Base-by-base conservation (phyloP, 30 jellyfish, hydroid and myxozoan species). In the Nemopilema nomurai region DNA sequence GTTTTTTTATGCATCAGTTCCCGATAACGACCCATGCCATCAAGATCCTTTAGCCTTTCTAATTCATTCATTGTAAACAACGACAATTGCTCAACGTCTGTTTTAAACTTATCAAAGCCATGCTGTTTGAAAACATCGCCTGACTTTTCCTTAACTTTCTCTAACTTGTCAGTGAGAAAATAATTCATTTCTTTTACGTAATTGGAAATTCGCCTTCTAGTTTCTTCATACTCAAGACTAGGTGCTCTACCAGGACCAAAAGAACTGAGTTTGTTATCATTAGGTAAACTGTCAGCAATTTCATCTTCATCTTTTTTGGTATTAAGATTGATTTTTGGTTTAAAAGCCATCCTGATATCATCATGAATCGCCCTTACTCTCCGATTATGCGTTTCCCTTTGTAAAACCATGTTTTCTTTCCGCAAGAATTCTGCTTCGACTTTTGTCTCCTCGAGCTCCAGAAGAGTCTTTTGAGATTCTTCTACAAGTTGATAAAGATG, bases 151-250 rank as follows among this genome's bases (percentile, higher is more conserved):
- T 62, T 77, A 85, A 93, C 18, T 41, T 72, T 30, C 27, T 82
- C 71, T 26, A 83, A 67, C 52, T 89, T 77, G 1, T 77, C 90
- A 0, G 97, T 76, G 20, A 83, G 63, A 27, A 74, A 88, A 86
- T 89, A 93, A 88, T 89, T 79, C 97, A 93, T 93, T 69, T 93
- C 98, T 31, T 90, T 62, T 13, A 93, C 83, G 57, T 89, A 79
- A 29, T 89, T 89, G 28, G 69, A 87, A 24, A 93, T 81, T 24
- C 95, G 53, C 52, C 98, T 50, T 50, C 98, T 71, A 20, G 93
- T 50, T 20, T 49, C 62, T 69, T 93, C 98, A 67, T 71, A 89
- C 21, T 78, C 67, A n/a, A 57, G 21, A 78, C 96, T 89, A 4
- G 92, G 96, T 25, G 86, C 90, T 78, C 77, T 66, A 16, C 83